Evolutionary conservation across 2,113 vertebrate genomes (phyloP), one percentile per base, ranked within the genome.

Genomic region (Ariopsis seemanni): DNA sequence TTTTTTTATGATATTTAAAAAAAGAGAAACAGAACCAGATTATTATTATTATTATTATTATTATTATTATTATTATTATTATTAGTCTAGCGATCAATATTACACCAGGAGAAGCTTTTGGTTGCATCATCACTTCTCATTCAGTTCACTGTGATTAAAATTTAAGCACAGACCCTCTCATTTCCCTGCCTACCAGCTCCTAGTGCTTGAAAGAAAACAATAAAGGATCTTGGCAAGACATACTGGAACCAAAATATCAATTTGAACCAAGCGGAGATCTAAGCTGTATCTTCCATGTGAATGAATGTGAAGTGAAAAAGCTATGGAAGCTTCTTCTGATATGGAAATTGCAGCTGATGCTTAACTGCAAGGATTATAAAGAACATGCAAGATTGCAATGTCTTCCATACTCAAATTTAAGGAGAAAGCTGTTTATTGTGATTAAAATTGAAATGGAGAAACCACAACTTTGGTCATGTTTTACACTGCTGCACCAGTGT

Each of bases 71-170:
- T 42, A 4, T 42, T 42, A 42, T 42, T 42, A 42, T 42, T 42
- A 42, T 42, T 42, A 42, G 42, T 42, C 27, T 25, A 20, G 12
- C 9, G 20, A 74, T 74, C 58, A 22, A 71, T 42, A 30, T 34
- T 84, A 85, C 83, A 85, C 34, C 34, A 74, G 83, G 50, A 84
- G 65, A 57, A 55, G 67, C 65, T 57, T 72, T n/a, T 48, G 53
- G 83, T 60, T 72, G 11, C 83, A 85, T 74, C 83, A 85, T 60
- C 69, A 60, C 69, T 72, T 30, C 69, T 71, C 71, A 86, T 52
- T 79, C 25, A 48, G 53, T 50, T 58, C 20, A 25, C 27, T 85
- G 42, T 78, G 71, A 85, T 85, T 85, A 85, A 85, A 79, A 86
- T n/a, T 53, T 53, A 55, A 79, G 42, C 62, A 63, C 14, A n/a